Percentiles rank a stretch among this genome's conserved stretches.
Conservation (phyloP, 2,113 vertebrate genomes). For the Phylloscopus whistleri region DNA sequence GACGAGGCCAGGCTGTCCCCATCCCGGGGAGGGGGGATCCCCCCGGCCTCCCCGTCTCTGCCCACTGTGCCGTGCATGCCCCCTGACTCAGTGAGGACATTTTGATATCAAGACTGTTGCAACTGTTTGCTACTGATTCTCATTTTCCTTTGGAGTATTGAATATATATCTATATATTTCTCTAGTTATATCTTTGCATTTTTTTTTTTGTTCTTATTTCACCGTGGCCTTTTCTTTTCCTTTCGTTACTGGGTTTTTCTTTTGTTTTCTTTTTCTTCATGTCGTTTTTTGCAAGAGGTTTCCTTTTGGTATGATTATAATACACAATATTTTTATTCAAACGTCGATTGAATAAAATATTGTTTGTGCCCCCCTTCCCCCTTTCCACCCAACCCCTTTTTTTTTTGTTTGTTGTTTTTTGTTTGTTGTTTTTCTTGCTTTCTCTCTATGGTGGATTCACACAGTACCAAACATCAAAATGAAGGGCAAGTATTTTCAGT, state of each 20-base stretch:
- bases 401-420: constrained; percentile 90
- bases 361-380: constrained; percentile 96
- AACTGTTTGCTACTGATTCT: constrained; percentile 71
- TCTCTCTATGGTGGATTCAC: constrained; percentile 99
- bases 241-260: constrained; percentile 60
- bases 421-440: constrained; percentile 97
- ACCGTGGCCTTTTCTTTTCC: constrained; percentile 54
- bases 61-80: constrained; percentile 59
- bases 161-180: constrained; percentile 66
- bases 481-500: constrained; percentile 99
- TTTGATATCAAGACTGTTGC: constrained; percentile 70
- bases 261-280: constrained; percentile 72
- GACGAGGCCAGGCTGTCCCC: background rate
- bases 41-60: background rate
- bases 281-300: constrained; percentile 81
- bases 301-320: constrained; percentile 88
- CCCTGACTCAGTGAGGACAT: constrained; percentile 64
- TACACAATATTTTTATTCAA: constrained; percentile 99
- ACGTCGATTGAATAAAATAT: constrained; percentile 99
- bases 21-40: constrained; percentile 25
- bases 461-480: constrained; percentile 89
- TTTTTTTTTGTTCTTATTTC: constrained; percentile 52
- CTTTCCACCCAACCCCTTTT: constrained; percentile 89
- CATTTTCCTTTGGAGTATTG: constrained; percentile 68
- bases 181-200: constrained; percentile 61